Base-by-base conservation (phyloP, 2,113 vertebrate genomes). In the Phocoena sinus region DNA sequence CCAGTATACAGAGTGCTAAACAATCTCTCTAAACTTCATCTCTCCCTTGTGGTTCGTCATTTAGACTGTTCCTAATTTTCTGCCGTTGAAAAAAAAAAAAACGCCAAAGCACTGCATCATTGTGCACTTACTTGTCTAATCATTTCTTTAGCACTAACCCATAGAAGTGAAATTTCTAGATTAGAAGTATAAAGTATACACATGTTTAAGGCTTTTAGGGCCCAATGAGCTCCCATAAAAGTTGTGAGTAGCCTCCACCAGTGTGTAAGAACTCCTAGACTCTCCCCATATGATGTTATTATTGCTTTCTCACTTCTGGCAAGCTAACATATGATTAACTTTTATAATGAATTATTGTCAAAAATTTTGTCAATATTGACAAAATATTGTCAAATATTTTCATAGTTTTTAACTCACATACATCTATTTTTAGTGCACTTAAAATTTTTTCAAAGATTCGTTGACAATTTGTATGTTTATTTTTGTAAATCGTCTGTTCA, bases 121-220 rank as follows among this genome's bases (percentile, higher is more conserved):
- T 31, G 20, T 53, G 38, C 8, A 20, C 11, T n/a, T 74, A 20
- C 11, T n/a, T 74, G 18, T 70, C 93, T 50, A 88, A n/a, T 84
- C 74, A 82, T 70, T 80, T 67, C 11, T 25, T 83, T 90, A 80
- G 36, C 21, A 56, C 94, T 80, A 76, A 88, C 20, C 28, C 70
- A 58, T 23, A 68, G 44, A 71, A 70, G 50, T 68, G 25, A 87
- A 97, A 84, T 91, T 89, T 21, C 28, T 74, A 76, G 50, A 18
- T 91, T 60, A 93, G 67, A 91, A 84, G 18, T 23, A 23, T 44
- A 80, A 93, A 65, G 10, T 17, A 20, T 50, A 11, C 14, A 58
- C 41, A 88, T 41, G 58, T 85, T 91, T 94, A 95, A 97, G 76
- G 58, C 11, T 93, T 83, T 94, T 71, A 58, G 18, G 91, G 18